A percentile compares a stretch with the other conserved stretches of the same genome.
Evolutionary conservation across 2,888 invertebrate species (phyloP).

Genomic region (Orthosia cruda): DNA sequence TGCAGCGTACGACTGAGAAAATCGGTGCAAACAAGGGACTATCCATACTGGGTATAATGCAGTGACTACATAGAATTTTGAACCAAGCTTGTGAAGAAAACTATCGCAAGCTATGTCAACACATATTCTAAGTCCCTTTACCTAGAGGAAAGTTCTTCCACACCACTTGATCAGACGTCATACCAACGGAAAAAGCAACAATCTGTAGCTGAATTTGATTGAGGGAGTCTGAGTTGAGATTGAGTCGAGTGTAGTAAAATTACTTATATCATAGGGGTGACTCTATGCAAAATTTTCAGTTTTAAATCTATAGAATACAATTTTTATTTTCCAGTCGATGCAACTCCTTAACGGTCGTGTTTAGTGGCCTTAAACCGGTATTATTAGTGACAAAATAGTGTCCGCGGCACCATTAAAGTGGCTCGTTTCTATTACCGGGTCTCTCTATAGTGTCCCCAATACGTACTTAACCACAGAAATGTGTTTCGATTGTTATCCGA

Average conservation of each 20-base stretch:
- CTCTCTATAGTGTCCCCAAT: constrained; percentile 47
- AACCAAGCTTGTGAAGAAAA: background rate
- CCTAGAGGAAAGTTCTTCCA: no score
- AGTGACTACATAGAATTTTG: background rate
- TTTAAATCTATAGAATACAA: constrained; percentile 44
- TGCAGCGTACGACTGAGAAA: background rate
- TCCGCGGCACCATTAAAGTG: constrained; percentile 72
- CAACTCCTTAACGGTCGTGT: constrained; percentile 68
- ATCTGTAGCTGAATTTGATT: no score
- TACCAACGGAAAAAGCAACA: constrained; percentile 42
- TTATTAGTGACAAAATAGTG: constrained; percentile 76
- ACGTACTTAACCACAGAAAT: constrained; percentile 65
- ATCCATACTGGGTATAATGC: background rate
- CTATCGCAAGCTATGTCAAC: no score
- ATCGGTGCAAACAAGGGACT: background rate
- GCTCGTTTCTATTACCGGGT: constrained; percentile 72
- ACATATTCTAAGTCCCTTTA: no score
- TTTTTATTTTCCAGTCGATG: constrained; percentile 57
- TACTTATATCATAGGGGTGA: no score
- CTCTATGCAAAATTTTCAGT: constrained; percentile 1
- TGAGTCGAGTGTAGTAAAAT: no score
- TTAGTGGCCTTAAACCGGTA: constrained; percentile 74
- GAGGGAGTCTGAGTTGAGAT: no score
- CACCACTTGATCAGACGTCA: no score
- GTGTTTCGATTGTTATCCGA: constrained; percentile 63